phyloP scores from a whole-genome alignment of 2,888 invertebrate species.

The Drosophila fulvimacula region DNA sequence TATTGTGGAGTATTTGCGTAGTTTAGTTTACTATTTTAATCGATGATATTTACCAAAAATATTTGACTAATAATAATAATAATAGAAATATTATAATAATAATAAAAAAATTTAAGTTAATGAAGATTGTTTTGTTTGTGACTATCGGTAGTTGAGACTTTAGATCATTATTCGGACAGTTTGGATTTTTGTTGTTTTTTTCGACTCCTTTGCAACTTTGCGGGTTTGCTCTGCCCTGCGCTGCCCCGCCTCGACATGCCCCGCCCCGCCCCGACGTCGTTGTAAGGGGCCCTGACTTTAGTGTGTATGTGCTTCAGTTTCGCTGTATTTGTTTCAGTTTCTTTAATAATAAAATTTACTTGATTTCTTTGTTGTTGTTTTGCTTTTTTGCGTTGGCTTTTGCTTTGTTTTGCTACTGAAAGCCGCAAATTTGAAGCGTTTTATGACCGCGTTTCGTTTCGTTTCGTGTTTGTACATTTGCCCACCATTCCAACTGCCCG shows the following conservation, averaged over 20 bases:
- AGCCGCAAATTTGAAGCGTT: slow-evolving; percentile 71
- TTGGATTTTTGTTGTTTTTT: background rate
- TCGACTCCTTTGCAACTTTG: slow-evolving; percentile 14
- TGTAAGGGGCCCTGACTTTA: background rate
- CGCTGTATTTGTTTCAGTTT: slow-evolving; percentile 36
- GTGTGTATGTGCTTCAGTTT: slow-evolving; percentile 17
- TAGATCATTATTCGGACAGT: background rate
- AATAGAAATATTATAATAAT: too few species aligned
- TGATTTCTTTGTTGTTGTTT: slow-evolving; percentile 43
- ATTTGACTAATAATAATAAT: too few species aligned
- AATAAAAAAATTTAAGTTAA: too few species aligned
- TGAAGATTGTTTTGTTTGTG: too few species aligned
- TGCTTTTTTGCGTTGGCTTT: slow-evolving; percentile 25
- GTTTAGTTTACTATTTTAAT: too few species aligned
- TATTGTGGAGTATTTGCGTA: background rate
- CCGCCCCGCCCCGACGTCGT: too few species aligned
- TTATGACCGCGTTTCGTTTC: slow-evolving; percentile 68
- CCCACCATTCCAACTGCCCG: slow-evolving; percentile 12
- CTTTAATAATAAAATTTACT: slow-evolving; percentile 75
- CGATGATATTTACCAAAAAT: too few species aligned
- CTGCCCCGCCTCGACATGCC: too few species aligned
- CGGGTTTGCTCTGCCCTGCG: background rate
- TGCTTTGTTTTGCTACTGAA: slow-evolving; percentile 62
- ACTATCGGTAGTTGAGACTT: background rate
- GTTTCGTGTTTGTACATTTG: slow-evolving; percentile 65